Conservation (phyloP, 1,140 invertebrate species). For the Bombus confusus region DNA sequence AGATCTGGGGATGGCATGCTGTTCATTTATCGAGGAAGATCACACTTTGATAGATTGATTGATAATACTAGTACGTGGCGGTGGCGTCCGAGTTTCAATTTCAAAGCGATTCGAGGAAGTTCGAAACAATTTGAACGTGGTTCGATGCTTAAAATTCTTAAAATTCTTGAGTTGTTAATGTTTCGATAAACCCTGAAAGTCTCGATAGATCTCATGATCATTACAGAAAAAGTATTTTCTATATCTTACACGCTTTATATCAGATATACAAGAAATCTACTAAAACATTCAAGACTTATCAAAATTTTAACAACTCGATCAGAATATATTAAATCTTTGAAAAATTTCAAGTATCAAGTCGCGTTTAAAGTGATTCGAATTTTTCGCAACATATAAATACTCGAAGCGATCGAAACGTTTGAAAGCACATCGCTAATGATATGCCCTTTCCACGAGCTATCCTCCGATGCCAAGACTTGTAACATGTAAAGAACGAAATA, state of each 20-base stretch:
- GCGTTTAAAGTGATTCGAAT: neutral
- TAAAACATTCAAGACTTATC: neutral
- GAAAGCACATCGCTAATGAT: neutral
- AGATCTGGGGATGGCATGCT: neutral
- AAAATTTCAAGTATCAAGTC: neutral
- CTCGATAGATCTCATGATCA: neutral
- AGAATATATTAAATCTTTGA: neutral
- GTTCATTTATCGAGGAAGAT: neutral
- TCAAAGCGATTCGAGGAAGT: neutral
- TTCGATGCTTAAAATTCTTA: neutral
- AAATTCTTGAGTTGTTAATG: too few species aligned
- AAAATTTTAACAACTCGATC: neutral
- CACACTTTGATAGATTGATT: neutral
- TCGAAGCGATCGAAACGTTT: neutral
- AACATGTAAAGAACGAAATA: neutral
- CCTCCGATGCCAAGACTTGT: constrained; percentile 21
- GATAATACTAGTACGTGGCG: too few species aligned
- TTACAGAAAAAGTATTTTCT: neutral
- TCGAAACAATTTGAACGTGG: neutral
- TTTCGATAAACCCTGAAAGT: neutral
- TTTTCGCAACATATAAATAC: neutral
- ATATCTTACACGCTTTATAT: neutral
- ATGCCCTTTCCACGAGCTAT: constrained; percentile 13
- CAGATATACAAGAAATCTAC: neutral
- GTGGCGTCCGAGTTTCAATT: neutral